These are phyloP conservation scores for Zelostemma sp. DNA, from an alignment of 1,140 invertebrate genomes.

Conservation along the genomic window DNA sequence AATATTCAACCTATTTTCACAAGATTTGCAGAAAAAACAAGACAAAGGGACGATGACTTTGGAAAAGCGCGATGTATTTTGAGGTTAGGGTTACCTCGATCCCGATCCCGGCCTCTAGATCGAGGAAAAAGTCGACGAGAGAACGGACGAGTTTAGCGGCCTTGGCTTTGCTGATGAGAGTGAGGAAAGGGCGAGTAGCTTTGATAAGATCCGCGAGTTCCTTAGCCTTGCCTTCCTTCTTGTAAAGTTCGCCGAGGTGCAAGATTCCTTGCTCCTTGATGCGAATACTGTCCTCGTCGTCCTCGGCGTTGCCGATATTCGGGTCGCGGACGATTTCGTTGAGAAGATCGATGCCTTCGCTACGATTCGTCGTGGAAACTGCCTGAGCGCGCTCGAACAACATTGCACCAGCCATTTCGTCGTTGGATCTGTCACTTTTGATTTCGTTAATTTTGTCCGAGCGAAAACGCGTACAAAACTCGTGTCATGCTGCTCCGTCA, in stretches of 20 bases:
- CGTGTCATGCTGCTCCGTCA: slow-evolving; percentile 50
- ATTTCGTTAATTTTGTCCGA: background rate
- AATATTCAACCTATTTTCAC: background rate
- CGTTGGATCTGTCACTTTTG: no score
- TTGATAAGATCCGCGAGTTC: slow-evolving; percentile 95
- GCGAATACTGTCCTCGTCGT: slow-evolving; percentile 88
- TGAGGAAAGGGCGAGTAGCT: slow-evolving; percentile 93
- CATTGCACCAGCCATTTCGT: slow-evolving; percentile 88
- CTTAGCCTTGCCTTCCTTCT: slow-evolving; percentile 93
- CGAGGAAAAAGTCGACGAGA: slow-evolving; percentile 97
- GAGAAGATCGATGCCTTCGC: slow-evolving; percentile 78
- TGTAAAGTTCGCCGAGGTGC: slow-evolving; percentile 89
- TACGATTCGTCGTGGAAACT: slow-evolving; percentile 77
- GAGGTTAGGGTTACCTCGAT: no score
- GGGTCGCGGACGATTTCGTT: slow-evolving; percentile 81
- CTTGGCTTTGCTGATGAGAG: slow-evolving; percentile 97
- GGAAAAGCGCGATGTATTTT: no score
- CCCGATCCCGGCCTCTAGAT: slow-evolving; percentile 94
- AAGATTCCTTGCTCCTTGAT: slow-evolving; percentile 92
- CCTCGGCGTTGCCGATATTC: slow-evolving; percentile 75
- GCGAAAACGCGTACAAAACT: slow-evolving; percentile 37
- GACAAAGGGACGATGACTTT: no score
- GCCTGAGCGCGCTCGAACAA: slow-evolving; percentile 85
- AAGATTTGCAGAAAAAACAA: no score
- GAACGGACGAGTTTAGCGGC: slow-evolving; percentile 97